Conservation (phyloP, 2,888 invertebrate species). For the Scaptodrosophila latifasciaeformis region DNA sequence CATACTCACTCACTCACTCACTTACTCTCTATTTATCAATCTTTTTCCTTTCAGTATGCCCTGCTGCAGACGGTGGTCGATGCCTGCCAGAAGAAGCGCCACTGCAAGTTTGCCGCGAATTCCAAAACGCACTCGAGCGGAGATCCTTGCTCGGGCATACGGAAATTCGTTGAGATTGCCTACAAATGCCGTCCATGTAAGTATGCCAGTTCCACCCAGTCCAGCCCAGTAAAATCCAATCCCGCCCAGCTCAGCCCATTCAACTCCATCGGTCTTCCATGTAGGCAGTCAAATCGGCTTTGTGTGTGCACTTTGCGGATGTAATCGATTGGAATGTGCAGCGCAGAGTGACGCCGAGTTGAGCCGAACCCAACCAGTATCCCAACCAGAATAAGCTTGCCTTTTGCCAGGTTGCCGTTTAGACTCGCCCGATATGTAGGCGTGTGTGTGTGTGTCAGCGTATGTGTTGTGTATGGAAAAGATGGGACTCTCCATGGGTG, state of each 20-base stretch:
- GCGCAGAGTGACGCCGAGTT: too few relatives aligned
- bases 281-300: conserved; percentile 4
- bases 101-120: conserved; percentile 92
- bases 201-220: conserved; percentile 74
- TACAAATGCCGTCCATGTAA: conserved; percentile 98
- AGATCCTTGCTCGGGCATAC: conserved; percentile 93
- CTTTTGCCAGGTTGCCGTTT: conserved; percentile 23
- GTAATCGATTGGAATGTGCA: conserved; percentile 39
- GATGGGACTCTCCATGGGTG: conserved; percentile 1
- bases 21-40: conserved; percentile 21
- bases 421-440: conserved; percentile 18
- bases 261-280: not conserved
- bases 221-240: conserved; percentile 21
- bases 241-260: conserved; percentile 25
- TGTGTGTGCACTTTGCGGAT: conserved; percentile 30
- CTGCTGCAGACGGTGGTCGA: conserved; percentile 95
- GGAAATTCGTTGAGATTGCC: conserved; percentile 95
- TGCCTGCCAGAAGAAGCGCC: conserved; percentile 93
- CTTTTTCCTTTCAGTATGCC: conserved; percentile 80
- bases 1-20: not conserved
- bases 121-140: conserved; percentile 85
- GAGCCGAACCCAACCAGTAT: too few relatives aligned
- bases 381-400: too few relatives aligned
- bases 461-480: not conserved
- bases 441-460: too few relatives aligned